Conservation (phyloP, 2,113 vertebrate genomes). For the Upupa epops region DNA sequence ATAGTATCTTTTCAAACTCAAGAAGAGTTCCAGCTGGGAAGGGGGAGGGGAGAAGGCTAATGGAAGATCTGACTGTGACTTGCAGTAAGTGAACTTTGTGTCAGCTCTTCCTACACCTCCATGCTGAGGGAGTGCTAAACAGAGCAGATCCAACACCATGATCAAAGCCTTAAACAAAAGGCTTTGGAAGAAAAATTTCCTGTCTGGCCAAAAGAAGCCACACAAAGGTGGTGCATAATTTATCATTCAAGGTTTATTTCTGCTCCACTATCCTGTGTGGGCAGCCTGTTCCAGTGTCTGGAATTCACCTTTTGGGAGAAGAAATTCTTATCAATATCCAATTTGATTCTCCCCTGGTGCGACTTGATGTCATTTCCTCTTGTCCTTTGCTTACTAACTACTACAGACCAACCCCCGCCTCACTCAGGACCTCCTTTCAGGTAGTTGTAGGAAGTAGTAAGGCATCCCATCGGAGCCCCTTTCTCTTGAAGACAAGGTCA, state of each 20-base stretch:
- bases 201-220: slow-evolving; percentile 69
- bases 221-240: slow-evolving; percentile 78
- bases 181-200: slow-evolving; percentile 70
- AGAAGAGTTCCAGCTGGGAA: slow-evolving; percentile 53
- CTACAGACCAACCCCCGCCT: no score
- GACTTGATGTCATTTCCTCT: no score
- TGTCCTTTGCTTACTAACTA: no score
- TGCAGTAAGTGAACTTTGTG: slow-evolving; percentile 66
- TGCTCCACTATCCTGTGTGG: neutral
- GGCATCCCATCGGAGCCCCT: neutral
- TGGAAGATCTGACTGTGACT: slow-evolving; percentile 59
- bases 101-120: slow-evolving; percentile 70
- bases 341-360: no score
- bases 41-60: slow-evolving; percentile 51
- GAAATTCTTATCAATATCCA: no score
- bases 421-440: no score
- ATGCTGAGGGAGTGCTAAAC: slow-evolving; percentile 54
- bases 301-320: no score
- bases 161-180: slow-evolving; percentile 76
- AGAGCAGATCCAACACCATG: slow-evolving; percentile 45
- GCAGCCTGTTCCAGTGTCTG: no score
- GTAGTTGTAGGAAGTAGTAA: no score
- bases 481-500: neutral
- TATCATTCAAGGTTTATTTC: slow-evolving; percentile 72
- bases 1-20: slow-evolving; percentile 63